Evolutionary conservation across 2,888 invertebrate genomes (phyloP), one percentile per base, ranked within the genome.

Genomic region (Epinotia brunnichana): DNA sequence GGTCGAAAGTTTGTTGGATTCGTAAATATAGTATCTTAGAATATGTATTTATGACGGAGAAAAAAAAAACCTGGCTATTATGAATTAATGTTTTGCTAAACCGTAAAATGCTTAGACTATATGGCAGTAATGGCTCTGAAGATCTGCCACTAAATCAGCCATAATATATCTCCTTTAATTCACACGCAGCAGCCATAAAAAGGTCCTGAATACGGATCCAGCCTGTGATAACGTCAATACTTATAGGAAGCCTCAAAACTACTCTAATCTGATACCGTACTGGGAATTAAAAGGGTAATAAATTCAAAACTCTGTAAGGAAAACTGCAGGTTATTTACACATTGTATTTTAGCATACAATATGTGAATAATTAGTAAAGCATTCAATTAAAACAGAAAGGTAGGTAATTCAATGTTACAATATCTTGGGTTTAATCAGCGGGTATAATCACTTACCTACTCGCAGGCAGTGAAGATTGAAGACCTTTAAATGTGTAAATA

Each of bases 401-500:
- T 64, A 21, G 35, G 24, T 64, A 66, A 64, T 54, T 56, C 29
- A 17, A 39, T 19, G 5, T 2, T 60, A n/a, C 11, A 51, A 61
- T 44, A 61, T 66, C 56, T 66, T 39, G 15, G 41, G 59, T 63
- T 73, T 63, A 73, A 69, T 48, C 48, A n/a, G n/a, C n/a, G n/a
- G 35, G 48, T 48, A n/a, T n/a, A 48, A 48, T 69, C 51, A 73
- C 73, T 68, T 57, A 69, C 51, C 51, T 57, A 19, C 68, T 53
- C 41, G 21, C 35, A 44, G 19, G 44, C 41, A 44, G 21, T 21
- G 17, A 73, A 73, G 68, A 69, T 69, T 73, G 41, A 73, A 69
- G 68, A 73, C 53, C 61, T 73, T 59, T 69, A 69, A 73, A 73
- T 63, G 69, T 69, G 63, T 68, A 69, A 73, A 73, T 73, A 73